Evolutionary conservation across 2,113 vertebrate species (phyloP).

Genomic region (Corythornis vintsioides): DNA sequence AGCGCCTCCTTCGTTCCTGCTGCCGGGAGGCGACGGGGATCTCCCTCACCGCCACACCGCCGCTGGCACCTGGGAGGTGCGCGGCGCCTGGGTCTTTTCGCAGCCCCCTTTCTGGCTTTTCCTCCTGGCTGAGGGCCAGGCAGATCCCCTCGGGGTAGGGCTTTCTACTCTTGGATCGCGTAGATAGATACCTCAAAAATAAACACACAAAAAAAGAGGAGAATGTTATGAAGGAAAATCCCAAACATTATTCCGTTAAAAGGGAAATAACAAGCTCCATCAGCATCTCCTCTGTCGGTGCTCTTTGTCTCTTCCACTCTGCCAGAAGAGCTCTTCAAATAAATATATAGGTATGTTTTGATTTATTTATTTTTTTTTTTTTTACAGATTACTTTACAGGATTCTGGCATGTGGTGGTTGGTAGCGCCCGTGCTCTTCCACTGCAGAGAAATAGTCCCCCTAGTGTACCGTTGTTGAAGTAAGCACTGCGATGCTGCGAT

Average conservation of each 20-base stretch:
- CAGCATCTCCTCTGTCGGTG: not conserved
- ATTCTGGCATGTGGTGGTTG: not conserved
- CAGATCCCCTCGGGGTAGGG: not conserved
- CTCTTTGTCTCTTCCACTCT: not conserved
- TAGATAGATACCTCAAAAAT: not conserved
- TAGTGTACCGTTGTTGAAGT: not conserved
- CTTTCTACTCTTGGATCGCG: not conserved
- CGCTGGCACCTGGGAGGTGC: not conserved
- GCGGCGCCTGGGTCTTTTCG: too few species aligned
- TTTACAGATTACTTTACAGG: not conserved
- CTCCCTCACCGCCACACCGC: not conserved
- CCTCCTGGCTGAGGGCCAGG: not conserved
- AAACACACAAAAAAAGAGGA: not conserved
- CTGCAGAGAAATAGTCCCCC: conserved; percentile 31
- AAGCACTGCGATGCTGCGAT: not conserved
- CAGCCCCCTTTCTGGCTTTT: not conserved
- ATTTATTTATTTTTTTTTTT: too few species aligned
- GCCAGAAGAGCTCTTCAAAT: not conserved
- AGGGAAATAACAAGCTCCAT: not conserved
- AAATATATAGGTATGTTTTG: not conserved
- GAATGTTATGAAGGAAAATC: too few species aligned
- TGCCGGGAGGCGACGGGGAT: not conserved
- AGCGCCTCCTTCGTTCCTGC: not conserved
- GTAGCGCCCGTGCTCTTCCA: not conserved
- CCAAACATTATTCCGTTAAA: not conserved